These are phyloP conservation scores for Rhaphigaster nebulosa DNA, from an alignment of 2,888 invertebrate species.

Conservation along the genomic window DNA sequence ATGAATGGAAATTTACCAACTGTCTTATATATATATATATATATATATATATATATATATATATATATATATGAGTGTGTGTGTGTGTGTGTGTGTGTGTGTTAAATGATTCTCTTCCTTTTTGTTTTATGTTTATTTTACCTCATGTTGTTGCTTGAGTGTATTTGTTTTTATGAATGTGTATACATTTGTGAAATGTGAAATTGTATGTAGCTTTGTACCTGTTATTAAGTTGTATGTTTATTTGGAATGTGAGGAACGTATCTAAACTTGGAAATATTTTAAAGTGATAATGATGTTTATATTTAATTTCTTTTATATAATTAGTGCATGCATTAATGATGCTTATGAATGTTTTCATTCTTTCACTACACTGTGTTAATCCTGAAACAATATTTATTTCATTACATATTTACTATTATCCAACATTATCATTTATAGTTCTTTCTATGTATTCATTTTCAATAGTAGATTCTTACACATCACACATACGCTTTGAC, in stretches of 20 bases:
- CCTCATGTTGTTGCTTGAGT: conserved; percentile 60
- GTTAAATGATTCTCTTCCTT: not conserved
- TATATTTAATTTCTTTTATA: not conserved
- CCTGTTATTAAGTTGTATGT: conserved; percentile 8
- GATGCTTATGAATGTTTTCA: conserved; percentile 64
- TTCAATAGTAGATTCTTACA: conserved; percentile 62
- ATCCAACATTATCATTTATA: conserved; percentile 57
- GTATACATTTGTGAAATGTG: not conserved
- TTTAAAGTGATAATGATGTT: not conserved
- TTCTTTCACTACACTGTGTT: conserved; percentile 61
- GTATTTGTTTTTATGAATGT: conserved; percentile 61
- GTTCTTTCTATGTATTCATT: conserved; percentile 64
- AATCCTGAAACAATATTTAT: conserved; percentile 62
- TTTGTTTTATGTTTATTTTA: conserved; percentile 35
- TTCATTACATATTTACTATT: conserved; percentile 62
- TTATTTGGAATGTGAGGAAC: conserved; percentile 53
- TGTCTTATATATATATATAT: not conserved
- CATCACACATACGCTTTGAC: conserved; percentile 55
- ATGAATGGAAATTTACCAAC: not conserved
- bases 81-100: not conserved
- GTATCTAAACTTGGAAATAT: not conserved
- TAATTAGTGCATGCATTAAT: conserved; percentile 61
- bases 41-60: too few relatives aligned
- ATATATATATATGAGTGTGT: not conserved
- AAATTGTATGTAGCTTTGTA: conserved; percentile 49